Base-by-base conservation (phyloP, 2,113 vertebrate species). In the Genyomyrus donnyi region DNA sequence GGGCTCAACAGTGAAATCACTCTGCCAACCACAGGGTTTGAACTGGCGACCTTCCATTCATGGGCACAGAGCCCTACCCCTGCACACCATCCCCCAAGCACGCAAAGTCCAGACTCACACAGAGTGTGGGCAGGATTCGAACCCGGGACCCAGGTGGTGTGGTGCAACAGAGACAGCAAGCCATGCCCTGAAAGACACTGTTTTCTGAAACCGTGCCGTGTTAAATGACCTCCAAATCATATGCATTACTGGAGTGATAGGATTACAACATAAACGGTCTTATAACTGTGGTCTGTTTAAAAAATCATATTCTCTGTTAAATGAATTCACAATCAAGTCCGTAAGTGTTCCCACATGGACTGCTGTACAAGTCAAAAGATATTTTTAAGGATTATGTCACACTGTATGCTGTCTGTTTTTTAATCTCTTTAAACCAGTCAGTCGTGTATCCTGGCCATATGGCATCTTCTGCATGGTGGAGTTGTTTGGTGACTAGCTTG, bases 381-480 rank as follows among this genome's bases (percentile, higher is more conserved):
- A 77, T 77, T 89, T 89, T n/a, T 19, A 77, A 31, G 8, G 35
- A 53, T 89, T 42, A 17, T 66, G 35, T 39, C 49, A 83, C 11
- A 35, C 24, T 89, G 17, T 52, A 77, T 87, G 27, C 48, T 77
- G 66, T 52, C 58, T 77, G 66, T 77, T 89, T 53, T 89, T 52
- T 62, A 27, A 83, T 46, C 52, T 89, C 89, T 39, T 39, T 87
- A 77, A 90, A 52, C 17, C 89, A 52, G 46, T 90, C 46, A 70
- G 85, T 50, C 8, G 11, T 87, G 42, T 8, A 50, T 70, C 85
- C 84, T 80, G 85, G 84, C 85, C 89, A 90, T 88, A 88, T 90
- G 83, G 50, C 17, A 31, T 48, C 15, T 31, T 50, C 42, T 21
- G 89, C 27, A 27, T 80, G 45, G 49, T 31, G 58, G 46, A 56